Conservation (phyloP, 2,888 invertebrate genomes). For the Lycophotia porphyrea region DNA sequence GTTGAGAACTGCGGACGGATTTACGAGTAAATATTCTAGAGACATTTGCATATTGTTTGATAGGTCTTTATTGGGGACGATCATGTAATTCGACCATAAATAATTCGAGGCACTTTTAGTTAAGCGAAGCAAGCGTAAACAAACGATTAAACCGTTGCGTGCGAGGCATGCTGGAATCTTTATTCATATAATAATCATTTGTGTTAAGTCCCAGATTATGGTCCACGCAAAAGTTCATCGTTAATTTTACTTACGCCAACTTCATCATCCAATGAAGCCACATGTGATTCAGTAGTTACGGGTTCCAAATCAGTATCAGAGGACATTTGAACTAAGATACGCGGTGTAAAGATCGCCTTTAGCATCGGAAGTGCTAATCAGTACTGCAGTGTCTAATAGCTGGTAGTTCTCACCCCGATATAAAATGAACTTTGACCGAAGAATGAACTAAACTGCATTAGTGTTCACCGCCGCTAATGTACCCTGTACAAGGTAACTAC, state of each 20-base stretch:
- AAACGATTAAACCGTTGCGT: slow-evolving; percentile 86
- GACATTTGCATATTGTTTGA: slow-evolving; percentile 86
- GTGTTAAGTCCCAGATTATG: slow-evolving; percentile 65
- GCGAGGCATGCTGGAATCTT: slow-evolving; percentile 75
- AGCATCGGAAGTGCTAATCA: slow-evolving; percentile 25
- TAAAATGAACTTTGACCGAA: slow-evolving; percentile 59
- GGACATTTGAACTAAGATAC: slow-evolving; percentile 30
- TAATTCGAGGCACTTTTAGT: slow-evolving; percentile 82
- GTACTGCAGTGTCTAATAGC: slow-evolving; percentile 56
- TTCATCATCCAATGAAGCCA: slow-evolving; percentile 69
- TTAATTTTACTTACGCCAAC: slow-evolving; percentile 79
- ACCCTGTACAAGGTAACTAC: slow-evolving; percentile 58
- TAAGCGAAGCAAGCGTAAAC: slow-evolving; percentile 86
- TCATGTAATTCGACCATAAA: slow-evolving; percentile 88
- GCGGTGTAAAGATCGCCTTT: slow-evolving; percentile 20
- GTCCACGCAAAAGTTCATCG: slow-evolving; percentile 65
- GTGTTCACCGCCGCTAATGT: slow-evolving; percentile 65
- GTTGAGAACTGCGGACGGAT: slow-evolving; percentile 76
- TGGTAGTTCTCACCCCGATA: slow-evolving; percentile 47
- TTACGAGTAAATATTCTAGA: slow-evolving; percentile 83
- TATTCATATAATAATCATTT: slow-evolving; percentile 75
- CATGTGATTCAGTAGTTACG: slow-evolving; percentile 33
- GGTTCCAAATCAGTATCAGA: slow-evolving; percentile 54
- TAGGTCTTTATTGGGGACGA: slow-evolving; percentile 84
- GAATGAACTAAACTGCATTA: slow-evolving; percentile 75